Conservation (phyloP, 2,888 invertebrate genomes). For the Drosophila melanosoma region DNA sequence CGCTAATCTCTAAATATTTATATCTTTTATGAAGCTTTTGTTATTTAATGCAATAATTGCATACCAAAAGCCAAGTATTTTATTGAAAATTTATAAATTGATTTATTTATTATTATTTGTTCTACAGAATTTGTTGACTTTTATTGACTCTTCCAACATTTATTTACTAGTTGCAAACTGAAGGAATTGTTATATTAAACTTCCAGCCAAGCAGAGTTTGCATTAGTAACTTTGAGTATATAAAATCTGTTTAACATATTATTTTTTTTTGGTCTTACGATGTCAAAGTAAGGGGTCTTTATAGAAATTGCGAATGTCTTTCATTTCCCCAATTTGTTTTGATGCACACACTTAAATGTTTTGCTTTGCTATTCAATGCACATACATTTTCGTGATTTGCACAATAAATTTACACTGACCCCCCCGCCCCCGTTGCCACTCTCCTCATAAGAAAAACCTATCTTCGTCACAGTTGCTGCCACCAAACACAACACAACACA, state of each 20-base stretch:
- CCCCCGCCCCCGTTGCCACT: background rate
- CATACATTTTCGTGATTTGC: slow-evolving; percentile 51
- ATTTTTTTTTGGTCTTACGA: background rate
- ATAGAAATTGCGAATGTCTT: slow-evolving; percentile 16
- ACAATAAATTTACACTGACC: slow-evolving; percentile 18
- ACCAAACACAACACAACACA: background rate
- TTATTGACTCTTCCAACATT: background rate
- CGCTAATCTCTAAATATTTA: background rate
- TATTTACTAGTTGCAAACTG: background rate
- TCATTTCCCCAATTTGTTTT: slow-evolving; percentile 12
- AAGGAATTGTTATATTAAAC: background rate
- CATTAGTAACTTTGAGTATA: background rate
- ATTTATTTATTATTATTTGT: background rate
- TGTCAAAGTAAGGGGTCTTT: background rate
- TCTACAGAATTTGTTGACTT: background rate
- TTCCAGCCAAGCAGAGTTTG: background rate
- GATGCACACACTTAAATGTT: slow-evolving; percentile 14
- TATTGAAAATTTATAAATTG: background rate
- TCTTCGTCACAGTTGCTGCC: slow-evolving; percentile 7
- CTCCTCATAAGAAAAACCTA: background rate
- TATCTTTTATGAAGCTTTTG: background rate
- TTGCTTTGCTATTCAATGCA: slow-evolving; percentile 36
- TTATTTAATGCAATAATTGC: background rate
- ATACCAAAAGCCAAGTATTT: background rate
- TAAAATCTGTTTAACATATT: background rate